Conservation (phyloP, 2,797 vertebrate genomes). For the Trematocara caparti region DNA sequence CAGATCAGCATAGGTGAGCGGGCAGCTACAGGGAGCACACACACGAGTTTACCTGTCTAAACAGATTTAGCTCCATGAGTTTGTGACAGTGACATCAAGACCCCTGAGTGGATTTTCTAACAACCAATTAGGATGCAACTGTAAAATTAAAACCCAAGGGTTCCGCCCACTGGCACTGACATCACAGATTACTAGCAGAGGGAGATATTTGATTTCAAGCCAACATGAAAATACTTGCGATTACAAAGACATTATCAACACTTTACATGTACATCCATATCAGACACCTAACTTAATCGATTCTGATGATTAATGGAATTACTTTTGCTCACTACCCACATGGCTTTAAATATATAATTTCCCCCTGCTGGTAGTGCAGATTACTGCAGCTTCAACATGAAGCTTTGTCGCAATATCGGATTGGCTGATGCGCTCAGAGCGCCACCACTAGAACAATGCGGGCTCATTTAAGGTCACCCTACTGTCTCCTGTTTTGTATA, state of each 20-base stretch:
- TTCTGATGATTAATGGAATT: not conserved
- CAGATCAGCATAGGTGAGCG: not conserved
- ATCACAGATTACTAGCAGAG: not conserved
- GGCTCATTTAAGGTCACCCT: not conserved
- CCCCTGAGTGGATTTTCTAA: not conserved
- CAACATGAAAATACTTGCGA: not conserved
- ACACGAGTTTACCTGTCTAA: not conserved
- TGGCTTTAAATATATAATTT: not conserved
- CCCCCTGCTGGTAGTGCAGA: not conserved
- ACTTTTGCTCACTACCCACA: not conserved
- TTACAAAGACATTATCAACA: not conserved
- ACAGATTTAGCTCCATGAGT: not conserved
- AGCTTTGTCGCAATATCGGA: not conserved
- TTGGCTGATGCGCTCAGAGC: not conserved
- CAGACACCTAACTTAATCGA: not conserved
- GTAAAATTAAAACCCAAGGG: not conserved
- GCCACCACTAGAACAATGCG: not conserved
- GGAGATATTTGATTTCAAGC: not conserved
- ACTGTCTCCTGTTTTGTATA: not conserved
- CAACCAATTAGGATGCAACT: not conserved
- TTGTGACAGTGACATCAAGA: not conserved
- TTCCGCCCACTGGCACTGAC: not conserved
- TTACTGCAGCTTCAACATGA: not conserved
- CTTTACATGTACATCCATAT: not conserved
- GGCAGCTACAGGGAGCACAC: not conserved